phyloP scores from a whole-genome alignment of 2,888 invertebrate genomes.

The Phyllotreta cruciferae region DNA sequence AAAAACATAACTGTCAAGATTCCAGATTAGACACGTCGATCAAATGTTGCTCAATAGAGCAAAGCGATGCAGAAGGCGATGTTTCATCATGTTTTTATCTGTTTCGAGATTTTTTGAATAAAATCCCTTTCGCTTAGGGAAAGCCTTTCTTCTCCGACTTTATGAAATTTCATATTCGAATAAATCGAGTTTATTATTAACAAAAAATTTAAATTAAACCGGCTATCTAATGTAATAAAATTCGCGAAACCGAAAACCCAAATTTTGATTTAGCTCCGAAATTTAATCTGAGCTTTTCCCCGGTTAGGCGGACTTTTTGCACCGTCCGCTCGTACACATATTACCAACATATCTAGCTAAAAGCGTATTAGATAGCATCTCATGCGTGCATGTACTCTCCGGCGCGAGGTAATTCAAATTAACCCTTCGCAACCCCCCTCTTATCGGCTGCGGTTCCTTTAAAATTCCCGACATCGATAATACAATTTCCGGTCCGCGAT shows the following conservation, averaged over 20 bases:
- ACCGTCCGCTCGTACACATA: constrained; percentile 22
- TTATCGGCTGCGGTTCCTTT: constrained; percentile 38
- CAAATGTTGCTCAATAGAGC: constrained; percentile 29
- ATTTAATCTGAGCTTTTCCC: constrained; percentile 8
- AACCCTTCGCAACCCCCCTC: constrained; percentile 35
- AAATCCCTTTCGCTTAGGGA: constrained; percentile 19
- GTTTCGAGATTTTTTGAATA: constrained; percentile 25
- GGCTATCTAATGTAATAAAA: constrained; percentile 10
- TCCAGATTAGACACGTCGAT: constrained; percentile 36
- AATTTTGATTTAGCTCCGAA: constrained; percentile 22
- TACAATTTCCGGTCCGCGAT: constrained; percentile 36
- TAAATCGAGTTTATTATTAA: too few relatives aligned
- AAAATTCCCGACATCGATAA: constrained; percentile 41
- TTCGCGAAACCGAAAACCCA: constrained; percentile 10
- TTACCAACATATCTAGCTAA: constrained; percentile 31
- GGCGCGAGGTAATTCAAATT: constrained; percentile 39
- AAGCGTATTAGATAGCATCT: constrained; percentile 36
- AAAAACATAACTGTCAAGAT: constrained; percentile 37
- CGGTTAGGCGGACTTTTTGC: constrained; percentile 19
- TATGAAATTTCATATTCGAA: too few relatives aligned
- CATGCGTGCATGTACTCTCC: constrained; percentile 35
- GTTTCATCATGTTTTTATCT: constrained; percentile 32
- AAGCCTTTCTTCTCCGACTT: constrained; percentile 12
- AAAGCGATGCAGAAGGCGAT: constrained; percentile 29
- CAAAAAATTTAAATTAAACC: too few relatives aligned